Conservation (phyloP, 1,140 invertebrate genomes). For the Drosophila sulfurigaster region DNA sequence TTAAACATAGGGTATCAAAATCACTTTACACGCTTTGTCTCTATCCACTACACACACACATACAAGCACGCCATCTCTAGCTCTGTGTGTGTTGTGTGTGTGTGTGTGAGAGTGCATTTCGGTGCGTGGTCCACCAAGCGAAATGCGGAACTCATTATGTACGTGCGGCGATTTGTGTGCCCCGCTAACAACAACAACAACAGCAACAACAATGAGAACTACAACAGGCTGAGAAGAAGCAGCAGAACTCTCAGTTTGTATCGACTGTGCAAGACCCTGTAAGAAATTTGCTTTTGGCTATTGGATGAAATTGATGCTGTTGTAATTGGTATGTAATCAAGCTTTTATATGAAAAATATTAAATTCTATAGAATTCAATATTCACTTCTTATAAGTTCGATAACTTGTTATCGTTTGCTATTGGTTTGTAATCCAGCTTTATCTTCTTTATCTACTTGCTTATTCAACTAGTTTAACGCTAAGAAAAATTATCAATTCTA, state of each 20-base stretch:
- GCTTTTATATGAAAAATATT: too few species aligned
- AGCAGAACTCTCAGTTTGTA: background rate
- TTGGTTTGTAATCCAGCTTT: too few species aligned
- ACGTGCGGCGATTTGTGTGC: slow-evolving; percentile 71
- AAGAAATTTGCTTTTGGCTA: too few species aligned
- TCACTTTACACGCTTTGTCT: slow-evolving; percentile 62
- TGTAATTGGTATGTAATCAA: too few species aligned
- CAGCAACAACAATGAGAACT: slow-evolving; percentile 24
- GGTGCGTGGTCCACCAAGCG: slow-evolving; percentile 20
- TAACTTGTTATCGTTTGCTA: too few species aligned
- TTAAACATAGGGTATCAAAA: slow-evolving; percentile 47
- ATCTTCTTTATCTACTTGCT: too few species aligned
- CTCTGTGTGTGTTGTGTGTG: slow-evolving; percentile 23
- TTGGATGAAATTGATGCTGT: too few species aligned
- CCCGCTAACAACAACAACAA: slow-evolving; percentile 19
- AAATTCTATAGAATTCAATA: too few species aligned
- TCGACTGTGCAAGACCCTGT: background rate
- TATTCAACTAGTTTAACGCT: too few species aligned
- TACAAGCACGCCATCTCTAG: slow-evolving; percentile 12
- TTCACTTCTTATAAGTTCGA: too few species aligned
- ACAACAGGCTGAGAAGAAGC: background rate
- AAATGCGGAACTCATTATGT: slow-evolving; percentile 54
- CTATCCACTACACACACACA: slow-evolving; percentile 13
- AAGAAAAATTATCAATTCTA: too few species aligned
- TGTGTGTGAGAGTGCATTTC: slow-evolving; percentile 21